Percentiles rank a stretch among this genome's conserved stretches.
These are phyloP conservation scores for Digitonthophagus gazella DNA, from an alignment of 2,888 invertebrate genomes.

Conservation along the genomic window DNA sequence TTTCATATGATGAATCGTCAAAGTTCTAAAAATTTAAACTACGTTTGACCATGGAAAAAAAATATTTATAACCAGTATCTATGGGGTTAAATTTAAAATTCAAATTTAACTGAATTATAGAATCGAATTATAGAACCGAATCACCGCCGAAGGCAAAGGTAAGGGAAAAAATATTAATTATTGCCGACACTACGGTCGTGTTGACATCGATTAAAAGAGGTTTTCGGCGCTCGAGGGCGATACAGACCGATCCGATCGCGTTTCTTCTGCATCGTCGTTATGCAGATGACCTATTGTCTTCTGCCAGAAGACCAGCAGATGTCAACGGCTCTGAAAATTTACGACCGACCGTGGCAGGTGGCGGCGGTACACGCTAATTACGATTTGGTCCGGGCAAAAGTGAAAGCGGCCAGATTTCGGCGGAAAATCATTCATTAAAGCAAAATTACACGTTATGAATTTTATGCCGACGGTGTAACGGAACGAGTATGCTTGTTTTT, in stretches of 20 bases:
- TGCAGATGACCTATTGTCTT: conserved; percentile 28
- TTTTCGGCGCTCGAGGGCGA: conserved; percentile 3
- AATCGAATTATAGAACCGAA: background rate
- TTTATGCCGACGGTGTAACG: conserved; percentile 15
- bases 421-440: conserved; percentile 21
- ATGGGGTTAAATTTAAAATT: conserved; percentile 7
- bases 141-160: background rate
- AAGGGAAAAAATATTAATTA: conserved; percentile 5
- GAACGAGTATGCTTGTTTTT: too few relatives aligned
- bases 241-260: background rate
- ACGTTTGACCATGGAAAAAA: background rate
- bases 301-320: conserved; percentile 28
- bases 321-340: conserved; percentile 30
- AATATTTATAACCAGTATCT: background rate
- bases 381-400: conserved; percentile 23
- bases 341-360: conserved; percentile 29
- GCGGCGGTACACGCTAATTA: conserved; percentile 25
- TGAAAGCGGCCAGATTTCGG: conserved; percentile 16
- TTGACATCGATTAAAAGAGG: conserved; percentile 4
- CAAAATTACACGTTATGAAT: conserved; percentile 31
- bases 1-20: too few relatives aligned
- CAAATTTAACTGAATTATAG: background rate
- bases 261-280: conserved; percentile 19
- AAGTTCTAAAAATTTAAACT: too few relatives aligned
- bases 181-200: conserved; percentile 4